These are phyloP conservation scores for Drosophila neocordata DNA, from an alignment of 1,140 invertebrate genomes.

Conservation along the genomic window DNA sequence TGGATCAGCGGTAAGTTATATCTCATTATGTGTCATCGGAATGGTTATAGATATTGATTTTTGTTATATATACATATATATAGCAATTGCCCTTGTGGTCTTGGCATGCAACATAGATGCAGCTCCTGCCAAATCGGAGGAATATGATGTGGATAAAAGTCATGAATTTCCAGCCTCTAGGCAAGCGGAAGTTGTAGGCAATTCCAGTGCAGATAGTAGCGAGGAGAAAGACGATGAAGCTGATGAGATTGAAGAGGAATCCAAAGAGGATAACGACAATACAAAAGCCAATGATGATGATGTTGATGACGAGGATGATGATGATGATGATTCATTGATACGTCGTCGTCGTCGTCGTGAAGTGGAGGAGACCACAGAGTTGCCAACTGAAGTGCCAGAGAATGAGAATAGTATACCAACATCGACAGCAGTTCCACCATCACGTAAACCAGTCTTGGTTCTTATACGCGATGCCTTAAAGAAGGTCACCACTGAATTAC, in stretches of 20 bases:
- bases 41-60: constrained; percentile 11
- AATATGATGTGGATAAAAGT: constrained; percentile 19
- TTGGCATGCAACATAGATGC: constrained; percentile 47
- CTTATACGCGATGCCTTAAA: constrained; percentile 76
- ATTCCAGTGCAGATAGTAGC: constrained; percentile 48
- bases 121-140: constrained; percentile 32
- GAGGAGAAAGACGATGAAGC: constrained; percentile 33
- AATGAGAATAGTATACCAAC: constrained; percentile 30
- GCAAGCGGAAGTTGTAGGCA: constrained; percentile 28
- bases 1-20: constrained; percentile 52
- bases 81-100: constrained; percentile 49
- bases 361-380: constrained; percentile 42
- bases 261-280: constrained; percentile 55
- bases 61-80: not conserved
- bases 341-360: constrained; percentile 38
- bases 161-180: constrained; percentile 29
- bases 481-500: constrained; percentile 73
- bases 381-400: constrained; percentile 37
- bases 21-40: too few species aligned
- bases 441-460: constrained; percentile 69
- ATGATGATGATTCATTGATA: constrained; percentile 47
- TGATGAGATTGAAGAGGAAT: constrained; percentile 38
- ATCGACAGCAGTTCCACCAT: constrained; percentile 30
- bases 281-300: constrained; percentile 50
- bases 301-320: constrained; percentile 51